These are phyloP conservation scores for Cataglyphis rosenhaueri DNA, from an alignment of 2,888 invertebrate species.

Conservation along the genomic window DNA sequence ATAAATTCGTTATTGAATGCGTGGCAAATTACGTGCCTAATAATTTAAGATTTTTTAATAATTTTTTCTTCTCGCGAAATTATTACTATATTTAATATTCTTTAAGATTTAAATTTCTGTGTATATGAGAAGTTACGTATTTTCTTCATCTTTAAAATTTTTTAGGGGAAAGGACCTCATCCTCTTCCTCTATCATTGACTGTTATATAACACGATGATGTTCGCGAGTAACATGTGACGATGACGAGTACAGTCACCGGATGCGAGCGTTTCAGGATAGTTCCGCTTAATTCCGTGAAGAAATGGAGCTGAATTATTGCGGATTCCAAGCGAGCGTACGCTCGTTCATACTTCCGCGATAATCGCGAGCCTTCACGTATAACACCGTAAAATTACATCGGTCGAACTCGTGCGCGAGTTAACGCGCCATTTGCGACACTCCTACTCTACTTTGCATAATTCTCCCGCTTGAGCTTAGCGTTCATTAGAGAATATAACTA, in stretches of 20 bases:
- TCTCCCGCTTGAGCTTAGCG: background rate
- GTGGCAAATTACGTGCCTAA: background rate
- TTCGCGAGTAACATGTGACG: background rate
- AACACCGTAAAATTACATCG: constrained; percentile 21
- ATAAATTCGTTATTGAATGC: background rate
- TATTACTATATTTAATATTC: background rate
- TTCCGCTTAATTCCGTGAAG: constrained; percentile 65
- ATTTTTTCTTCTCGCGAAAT: background rate
- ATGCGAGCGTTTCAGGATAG: constrained; percentile 65
- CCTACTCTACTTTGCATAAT: constrained; percentile 27
- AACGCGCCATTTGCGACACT: constrained; percentile 38
- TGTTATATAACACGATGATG: background rate
- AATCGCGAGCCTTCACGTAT: background rate
- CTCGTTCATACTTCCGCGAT: constrained; percentile 44
- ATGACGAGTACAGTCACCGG: constrained; percentile 57
- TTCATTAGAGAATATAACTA: background rate
- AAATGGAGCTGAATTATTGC: constrained; percentile 64
- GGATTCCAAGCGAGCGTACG: constrained; percentile 53
- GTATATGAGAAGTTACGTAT: background rate
- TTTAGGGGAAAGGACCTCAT: background rate
- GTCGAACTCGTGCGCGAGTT: constrained; percentile 18
- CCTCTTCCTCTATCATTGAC: background rate
- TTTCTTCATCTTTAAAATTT: background rate
- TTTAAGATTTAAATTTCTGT: background rate
- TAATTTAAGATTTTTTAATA: background rate